Evolutionary conservation across 2,888 invertebrate species (phyloP).

Genomic region (Sinopyrophorus schimmeli): DNA sequence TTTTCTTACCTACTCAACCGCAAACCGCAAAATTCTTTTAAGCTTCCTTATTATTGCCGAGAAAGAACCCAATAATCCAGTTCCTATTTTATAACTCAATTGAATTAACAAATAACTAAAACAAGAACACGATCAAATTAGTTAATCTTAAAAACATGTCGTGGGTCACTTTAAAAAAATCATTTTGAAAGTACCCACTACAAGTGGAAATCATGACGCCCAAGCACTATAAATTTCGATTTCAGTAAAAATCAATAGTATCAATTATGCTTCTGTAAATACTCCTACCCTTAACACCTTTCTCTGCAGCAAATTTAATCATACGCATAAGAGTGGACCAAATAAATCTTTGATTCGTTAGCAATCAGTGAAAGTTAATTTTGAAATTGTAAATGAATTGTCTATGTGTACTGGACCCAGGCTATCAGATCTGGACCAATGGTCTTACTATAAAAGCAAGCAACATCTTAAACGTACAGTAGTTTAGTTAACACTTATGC

Average conservation of each 20-base stretch:
- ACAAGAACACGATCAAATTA: no score
- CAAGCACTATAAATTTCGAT: slow-evolving; percentile 15
- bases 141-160: no score
- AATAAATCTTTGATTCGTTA: slow-evolving; percentile 8
- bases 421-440: slow-evolving; percentile 44
- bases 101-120: no score
- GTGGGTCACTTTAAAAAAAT: no score
- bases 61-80: no score
- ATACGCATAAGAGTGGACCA: slow-evolving; percentile 25
- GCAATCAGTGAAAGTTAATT: slow-evolving; percentile 26
- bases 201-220: no score
- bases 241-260: slow-evolving; percentile 10
- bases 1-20: slow-evolving; percentile 6
- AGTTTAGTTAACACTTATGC: slow-evolving; percentile 38
- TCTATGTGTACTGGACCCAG: slow-evolving; percentile 39
- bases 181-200: no score
- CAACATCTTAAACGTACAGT: slow-evolving; percentile 34
- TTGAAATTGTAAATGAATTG: slow-evolving; percentile 42
- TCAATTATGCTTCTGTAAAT: slow-evolving; percentile 16
- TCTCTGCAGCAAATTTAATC: slow-evolving; percentile 20
- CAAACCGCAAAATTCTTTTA: slow-evolving; percentile 15
- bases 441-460: slow-evolving; percentile 41
- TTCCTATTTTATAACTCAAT: no score
- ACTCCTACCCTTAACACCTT: slow-evolving; percentile 28
- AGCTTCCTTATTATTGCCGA: slow-evolving; percentile 3